Base-by-base conservation (phyloP, 1,140 invertebrate genomes). In the Sarcophaga peregrina region DNA sequence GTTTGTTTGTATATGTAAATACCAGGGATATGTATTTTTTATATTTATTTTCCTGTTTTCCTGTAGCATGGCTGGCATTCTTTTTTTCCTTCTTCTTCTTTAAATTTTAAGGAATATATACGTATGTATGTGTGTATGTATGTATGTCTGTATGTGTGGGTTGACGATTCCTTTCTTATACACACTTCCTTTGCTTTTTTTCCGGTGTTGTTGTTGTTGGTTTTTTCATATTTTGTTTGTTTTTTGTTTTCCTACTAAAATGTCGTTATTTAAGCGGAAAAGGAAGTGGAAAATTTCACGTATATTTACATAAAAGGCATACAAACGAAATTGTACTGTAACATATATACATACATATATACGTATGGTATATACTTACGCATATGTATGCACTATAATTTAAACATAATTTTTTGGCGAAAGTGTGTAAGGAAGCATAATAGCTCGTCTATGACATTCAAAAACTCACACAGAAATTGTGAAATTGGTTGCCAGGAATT, bases 181-280 rank as follows among this genome's bases (percentile, higher is more conserved):
- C 50, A 52, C 13, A 52, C 50, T 52, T 52, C 13, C 8, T 10
- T 10, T 52, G 50, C 9, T 52, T 52, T 9, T n/a, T 10, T 9
- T 52, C 13, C 50, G 0, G 50, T 52, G 6, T 8, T 25, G 17
- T 68, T 17, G 17, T 20, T 68, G 58, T 20, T 37, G 17, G n/a
- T 17, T 25, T 9, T 68, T 68, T 15, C n/a, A n/a, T n/a, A n/a
- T n/a, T 68, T 20, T 68, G 62, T 20, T n/a, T 68, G n/a, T 17
- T 25, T 9, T 68, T 20, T n/a, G 8, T 68, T 68, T 68, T 68
- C 8, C 15, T 62, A 68, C 62, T 68, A 25, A 20, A 37, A 37
- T 68, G 20, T 68, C 62, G 62, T 68, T 68, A 68, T 68, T 68
- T 68, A 68, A 68, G 62, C 62, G 62, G 62, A 68, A 68, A 68